Evolutionary conservation across 2,113 vertebrate species (phyloP).

Genomic region (Apodemus speciosus): DNA sequence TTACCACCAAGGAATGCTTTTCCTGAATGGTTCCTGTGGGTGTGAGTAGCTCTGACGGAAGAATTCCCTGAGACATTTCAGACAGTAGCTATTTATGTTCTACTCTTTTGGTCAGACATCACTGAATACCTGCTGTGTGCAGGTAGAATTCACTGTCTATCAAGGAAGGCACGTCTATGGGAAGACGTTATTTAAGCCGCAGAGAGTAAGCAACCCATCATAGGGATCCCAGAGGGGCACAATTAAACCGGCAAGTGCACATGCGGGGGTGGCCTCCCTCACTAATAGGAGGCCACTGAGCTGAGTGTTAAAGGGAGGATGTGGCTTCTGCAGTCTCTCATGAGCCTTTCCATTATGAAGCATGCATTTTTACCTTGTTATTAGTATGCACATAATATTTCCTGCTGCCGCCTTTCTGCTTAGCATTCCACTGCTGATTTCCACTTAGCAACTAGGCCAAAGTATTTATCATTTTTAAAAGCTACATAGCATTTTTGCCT

Average conservation of each 20-base stretch:
- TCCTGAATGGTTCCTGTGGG: constrained; percentile 44
- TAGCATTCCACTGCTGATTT: constrained; percentile 58
- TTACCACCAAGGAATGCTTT: constrained; percentile 40
- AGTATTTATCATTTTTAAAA: constrained; percentile 70
- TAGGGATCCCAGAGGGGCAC: not conserved
- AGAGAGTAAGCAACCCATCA: not conserved
- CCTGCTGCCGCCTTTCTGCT: constrained; percentile 30
- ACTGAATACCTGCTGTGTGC: constrained; percentile 59
- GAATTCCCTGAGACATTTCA: not conserved
- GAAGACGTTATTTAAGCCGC: not conserved
- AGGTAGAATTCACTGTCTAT: not conserved
- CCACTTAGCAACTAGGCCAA: constrained; percentile 46
- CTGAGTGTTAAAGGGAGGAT: not conserved
- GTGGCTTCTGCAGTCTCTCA: constrained; percentile 15
- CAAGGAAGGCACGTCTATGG: not conserved
- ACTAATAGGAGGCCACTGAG: not conserved
- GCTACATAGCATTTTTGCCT: constrained; percentile 31
- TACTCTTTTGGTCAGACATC: not conserved
- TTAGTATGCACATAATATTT: constrained; percentile 59
- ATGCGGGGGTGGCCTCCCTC: accelerated
- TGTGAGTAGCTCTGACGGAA: not conserved
- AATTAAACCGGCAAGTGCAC: constrained; percentile 2
- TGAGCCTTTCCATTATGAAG: constrained; percentile 41
- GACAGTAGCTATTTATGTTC: not conserved
- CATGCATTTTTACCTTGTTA: constrained; percentile 34